A percentile compares a stretch with the other conserved stretches of the same genome.
Evolutionary conservation across 23 tunicate species (phyloP).

Genomic region (Phallusia fumigata): DNA sequence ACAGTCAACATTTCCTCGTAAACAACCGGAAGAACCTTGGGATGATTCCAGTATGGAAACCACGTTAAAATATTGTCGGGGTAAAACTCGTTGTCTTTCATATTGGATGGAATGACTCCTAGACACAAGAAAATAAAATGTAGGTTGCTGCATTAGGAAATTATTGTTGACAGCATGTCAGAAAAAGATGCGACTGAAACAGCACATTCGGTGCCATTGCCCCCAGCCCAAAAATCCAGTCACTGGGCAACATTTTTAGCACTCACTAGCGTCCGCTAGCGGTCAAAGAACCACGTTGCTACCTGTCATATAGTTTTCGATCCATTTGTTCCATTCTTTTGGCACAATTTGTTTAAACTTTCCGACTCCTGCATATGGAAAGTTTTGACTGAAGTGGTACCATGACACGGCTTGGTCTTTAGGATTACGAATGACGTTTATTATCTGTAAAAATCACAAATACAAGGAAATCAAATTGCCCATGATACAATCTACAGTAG

Average conservation of each 20-base stretch:
- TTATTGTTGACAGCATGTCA: too few species aligned
- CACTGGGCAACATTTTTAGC: too few species aligned
- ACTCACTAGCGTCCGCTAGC: too few species aligned
- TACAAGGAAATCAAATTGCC: too few species aligned
- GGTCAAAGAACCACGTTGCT: not conserved
- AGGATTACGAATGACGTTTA: not conserved
- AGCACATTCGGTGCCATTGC: too few species aligned
- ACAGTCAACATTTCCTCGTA: not conserved
- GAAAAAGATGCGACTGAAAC: too few species aligned
- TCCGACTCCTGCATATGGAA: not conserved
- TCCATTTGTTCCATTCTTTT: not conserved
- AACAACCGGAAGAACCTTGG: not conserved
- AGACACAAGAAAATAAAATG: not conserved
- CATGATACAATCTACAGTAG: too few species aligned
- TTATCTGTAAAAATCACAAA: not conserved
- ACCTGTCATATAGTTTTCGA: conserved; percentile 2
- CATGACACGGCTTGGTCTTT: not conserved
- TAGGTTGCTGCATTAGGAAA: too few species aligned
- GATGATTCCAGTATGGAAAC: not conserved
- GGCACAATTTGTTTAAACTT: conserved; percentile 5
- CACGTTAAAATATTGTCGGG: conserved; percentile 1
- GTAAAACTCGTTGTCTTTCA: not conserved
- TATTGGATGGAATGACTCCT: not conserved
- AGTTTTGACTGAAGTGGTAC: not conserved
- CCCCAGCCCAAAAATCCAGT: too few species aligned